These are phyloP conservation scores for Julus scandinavius DNA, from an alignment of 2,888 invertebrate genomes.

Conservation along the genomic window DNA sequence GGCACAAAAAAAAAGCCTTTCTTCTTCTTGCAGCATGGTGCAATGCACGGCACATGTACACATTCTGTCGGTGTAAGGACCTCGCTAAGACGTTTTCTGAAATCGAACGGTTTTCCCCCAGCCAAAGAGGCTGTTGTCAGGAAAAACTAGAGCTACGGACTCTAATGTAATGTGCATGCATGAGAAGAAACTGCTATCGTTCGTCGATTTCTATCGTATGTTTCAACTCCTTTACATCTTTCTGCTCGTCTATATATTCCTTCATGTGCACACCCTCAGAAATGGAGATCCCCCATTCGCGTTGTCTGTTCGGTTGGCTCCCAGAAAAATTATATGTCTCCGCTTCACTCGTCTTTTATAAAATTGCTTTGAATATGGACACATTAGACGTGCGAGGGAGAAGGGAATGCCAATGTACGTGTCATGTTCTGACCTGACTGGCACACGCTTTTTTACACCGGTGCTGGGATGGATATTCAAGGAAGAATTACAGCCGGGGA, in stretches of 20 bases:
- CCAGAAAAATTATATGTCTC: conserved; percentile 22
- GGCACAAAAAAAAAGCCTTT: not conserved
- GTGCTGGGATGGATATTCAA: not conserved
- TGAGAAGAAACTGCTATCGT: conserved; percentile 48
- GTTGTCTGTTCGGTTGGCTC: not conserved
- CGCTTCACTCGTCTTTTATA: conserved; percentile 22
- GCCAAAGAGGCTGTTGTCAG: conserved; percentile 32
- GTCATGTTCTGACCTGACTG: conserved; percentile 25
- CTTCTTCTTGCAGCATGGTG: not conserved
- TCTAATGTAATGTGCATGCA: conserved; percentile 25
- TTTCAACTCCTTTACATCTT: conserved; percentile 38
- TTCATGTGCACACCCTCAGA: conserved; percentile 28
- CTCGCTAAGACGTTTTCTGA: conserved; percentile 28
- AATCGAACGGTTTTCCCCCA: conserved; percentile 43
- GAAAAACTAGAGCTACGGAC: conserved; percentile 40
- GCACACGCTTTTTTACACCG: not conserved
- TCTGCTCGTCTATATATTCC: conserved; percentile 22
- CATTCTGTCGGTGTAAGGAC: conserved; percentile 1
- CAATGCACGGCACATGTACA: not conserved
- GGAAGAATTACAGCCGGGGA: conserved; percentile 32
- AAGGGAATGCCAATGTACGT: not conserved
- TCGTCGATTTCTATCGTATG: conserved; percentile 48
- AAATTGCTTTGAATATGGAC: conserved; percentile 31
- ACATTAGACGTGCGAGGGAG: not conserved
- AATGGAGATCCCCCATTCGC: conserved; percentile 1